These are phyloP conservation scores for Acanthornis magna DNA, from an alignment of 2,797 vertebrate species.

Conservation along the genomic window DNA sequence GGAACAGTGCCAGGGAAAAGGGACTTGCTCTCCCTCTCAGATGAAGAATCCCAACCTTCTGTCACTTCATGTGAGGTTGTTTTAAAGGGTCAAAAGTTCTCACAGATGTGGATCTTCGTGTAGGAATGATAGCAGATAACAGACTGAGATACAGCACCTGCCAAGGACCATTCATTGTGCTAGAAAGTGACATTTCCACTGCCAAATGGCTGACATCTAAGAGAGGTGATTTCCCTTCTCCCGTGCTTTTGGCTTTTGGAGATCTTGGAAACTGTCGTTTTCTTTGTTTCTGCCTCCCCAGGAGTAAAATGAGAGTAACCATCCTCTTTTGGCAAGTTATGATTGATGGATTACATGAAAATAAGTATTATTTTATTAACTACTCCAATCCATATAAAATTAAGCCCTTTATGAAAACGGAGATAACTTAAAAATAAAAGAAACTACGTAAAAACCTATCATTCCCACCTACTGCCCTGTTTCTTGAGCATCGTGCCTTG, in stretches of 20 bases:
- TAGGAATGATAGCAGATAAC: neutral
- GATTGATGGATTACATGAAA: neutral
- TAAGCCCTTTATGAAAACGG: neutral
- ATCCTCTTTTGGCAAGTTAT: neutral
- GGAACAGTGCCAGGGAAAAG: slow-evolving; percentile 23
- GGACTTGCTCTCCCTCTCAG: neutral
- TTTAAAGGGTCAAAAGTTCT: neutral
- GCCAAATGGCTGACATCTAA: neutral
- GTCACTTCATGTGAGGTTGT: neutral
- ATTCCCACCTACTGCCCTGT: neutral
- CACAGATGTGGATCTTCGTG: neutral
- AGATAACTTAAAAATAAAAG: neutral
- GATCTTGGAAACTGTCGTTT: neutral
- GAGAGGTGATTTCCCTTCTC: neutral
- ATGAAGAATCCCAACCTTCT: neutral
- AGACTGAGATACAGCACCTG: neutral
- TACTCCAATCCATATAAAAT: neutral
- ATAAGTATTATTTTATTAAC: neutral
- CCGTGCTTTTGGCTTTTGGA: neutral
- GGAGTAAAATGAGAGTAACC: neutral
- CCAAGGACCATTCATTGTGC: neutral
- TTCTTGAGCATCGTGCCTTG: neutral
- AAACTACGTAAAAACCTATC: neutral
- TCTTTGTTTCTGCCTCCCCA: neutral
- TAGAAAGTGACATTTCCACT: neutral